A percentile compares a stretch with the other conserved stretches of the same genome.
These are phyloP conservation scores for Escarpia spicata DNA, from an alignment of 2,888 invertebrate genomes.

Conservation along the genomic window DNA sequence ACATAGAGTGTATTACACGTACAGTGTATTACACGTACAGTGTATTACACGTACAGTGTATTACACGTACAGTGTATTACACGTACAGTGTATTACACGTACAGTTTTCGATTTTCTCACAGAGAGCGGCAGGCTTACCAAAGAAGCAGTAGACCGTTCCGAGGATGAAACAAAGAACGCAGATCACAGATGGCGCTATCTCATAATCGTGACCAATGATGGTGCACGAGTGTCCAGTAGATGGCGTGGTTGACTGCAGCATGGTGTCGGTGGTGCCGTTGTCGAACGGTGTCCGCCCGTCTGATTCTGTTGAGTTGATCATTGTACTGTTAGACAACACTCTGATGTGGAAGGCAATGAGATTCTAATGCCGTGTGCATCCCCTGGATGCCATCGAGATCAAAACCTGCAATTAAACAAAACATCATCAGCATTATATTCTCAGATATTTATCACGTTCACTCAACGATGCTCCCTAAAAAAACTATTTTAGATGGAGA, in stretches of 20 bases:
- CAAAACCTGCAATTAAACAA: not conserved
- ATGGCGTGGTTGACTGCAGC: slow-evolving; percentile 18
- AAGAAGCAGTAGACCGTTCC: slow-evolving; percentile 85
- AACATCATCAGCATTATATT: not conserved
- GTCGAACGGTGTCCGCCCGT: not conserved
- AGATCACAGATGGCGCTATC: slow-evolving; percentile 74
- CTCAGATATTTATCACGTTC: not conserved
- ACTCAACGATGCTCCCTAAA: not conserved
- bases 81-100: not conserved
- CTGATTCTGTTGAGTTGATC: not conserved
- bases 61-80: not conserved
- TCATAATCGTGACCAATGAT: slow-evolving; percentile 70
- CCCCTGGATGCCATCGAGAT: not conserved
- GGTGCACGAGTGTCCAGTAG: not conserved
- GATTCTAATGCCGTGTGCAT: not conserved
- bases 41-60: not conserved
- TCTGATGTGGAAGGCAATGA: not conserved
- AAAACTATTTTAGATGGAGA: not conserved
- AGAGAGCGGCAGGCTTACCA: slow-evolving; percentile 71
- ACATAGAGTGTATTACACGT: not conserved
- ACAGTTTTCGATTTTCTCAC: not conserved
- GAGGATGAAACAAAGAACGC: slow-evolving; percentile 80
- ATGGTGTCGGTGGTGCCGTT: not conserved
- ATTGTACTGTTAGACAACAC: not conserved
- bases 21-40: not conserved